Evolutionary conservation across 2,888 invertebrate species (phyloP).

Genomic region (Lumbricus terrestris): DNA sequence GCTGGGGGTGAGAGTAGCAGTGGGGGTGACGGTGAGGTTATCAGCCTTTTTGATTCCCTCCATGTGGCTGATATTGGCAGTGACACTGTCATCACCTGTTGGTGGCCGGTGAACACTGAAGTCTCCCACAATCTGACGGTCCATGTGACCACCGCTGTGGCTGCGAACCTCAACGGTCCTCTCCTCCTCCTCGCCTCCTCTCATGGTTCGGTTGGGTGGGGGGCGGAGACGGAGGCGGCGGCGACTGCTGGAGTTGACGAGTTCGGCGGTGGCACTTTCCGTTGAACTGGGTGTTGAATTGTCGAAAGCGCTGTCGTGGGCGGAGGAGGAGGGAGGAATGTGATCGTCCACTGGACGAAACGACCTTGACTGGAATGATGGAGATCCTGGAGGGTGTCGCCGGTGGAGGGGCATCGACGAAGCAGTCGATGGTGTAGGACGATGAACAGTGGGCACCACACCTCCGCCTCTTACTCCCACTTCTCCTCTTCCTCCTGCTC

Average conservation of each 20-base stretch:
- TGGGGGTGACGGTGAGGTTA: no score
- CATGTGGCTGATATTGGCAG: neutral
- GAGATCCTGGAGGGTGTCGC: neutral
- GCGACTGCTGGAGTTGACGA: neutral
- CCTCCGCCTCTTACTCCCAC: no score
- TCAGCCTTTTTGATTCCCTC: no score
- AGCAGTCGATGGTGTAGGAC: no score
- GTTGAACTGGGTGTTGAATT: slow-evolving; percentile 3
- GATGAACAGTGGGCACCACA: no score
- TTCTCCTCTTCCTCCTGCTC: no score
- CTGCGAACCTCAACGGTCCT: neutral
- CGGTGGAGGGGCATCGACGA: neutral
- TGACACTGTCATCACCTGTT: neutral
- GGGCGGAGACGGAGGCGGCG: no score
- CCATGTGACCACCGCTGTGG: no score
- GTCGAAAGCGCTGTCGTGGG: neutral
- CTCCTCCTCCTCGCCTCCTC: no score
- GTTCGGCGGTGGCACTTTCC: neutral
- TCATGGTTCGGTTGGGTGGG: neutral
- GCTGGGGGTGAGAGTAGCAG: neutral
- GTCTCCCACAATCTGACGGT: neutral
- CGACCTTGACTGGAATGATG: neutral
- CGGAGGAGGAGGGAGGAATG: neutral
- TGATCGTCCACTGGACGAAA: neutral
- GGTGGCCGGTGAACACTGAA: neutral